Percentiles rank a stretch among this genome's conserved stretches.
phyloP scores from a whole-genome alignment of 2,797 vertebrate species.

The Rhyacichthys aspro region DNA sequence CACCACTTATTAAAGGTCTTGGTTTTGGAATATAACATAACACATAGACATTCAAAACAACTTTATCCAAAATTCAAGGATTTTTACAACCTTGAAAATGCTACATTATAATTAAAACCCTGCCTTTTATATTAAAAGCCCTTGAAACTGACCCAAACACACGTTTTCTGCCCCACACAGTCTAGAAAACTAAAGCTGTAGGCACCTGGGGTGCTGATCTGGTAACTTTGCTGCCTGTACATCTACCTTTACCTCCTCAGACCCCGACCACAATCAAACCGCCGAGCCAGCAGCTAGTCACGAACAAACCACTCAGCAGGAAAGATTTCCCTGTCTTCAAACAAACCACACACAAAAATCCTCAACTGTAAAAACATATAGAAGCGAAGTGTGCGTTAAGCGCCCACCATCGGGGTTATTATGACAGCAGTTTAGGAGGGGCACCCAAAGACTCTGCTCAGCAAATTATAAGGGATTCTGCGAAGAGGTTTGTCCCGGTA shows the following conservation, averaged over 20 bases:
- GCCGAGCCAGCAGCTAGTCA: slow-evolving; percentile 7
- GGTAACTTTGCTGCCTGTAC: slow-evolving; percentile 8
- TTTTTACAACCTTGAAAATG: no score
- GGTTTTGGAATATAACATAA: no score
- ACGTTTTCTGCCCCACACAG: background rate
- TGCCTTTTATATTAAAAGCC: no score
- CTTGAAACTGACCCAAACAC: no score
- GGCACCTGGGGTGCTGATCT: slow-evolving; percentile 33
- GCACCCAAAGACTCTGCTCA: slow-evolving; percentile 34
- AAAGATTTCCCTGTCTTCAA: slow-evolving; percentile 40
- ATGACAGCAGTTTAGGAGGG: slow-evolving; percentile 47
- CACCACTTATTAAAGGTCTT: no score
- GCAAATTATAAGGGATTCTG: slow-evolving; percentile 27
- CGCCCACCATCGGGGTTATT: slow-evolving; percentile 26
- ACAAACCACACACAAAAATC: slow-evolving; percentile 45
- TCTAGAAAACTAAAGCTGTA: slow-evolving; percentile 7
- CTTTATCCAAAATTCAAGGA: no score
- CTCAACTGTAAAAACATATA: slow-evolving; percentile 33
- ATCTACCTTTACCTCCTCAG: slow-evolving; percentile 13
- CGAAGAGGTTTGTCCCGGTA: slow-evolving; percentile 14
- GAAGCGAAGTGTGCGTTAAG: background rate
- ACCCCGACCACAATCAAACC: slow-evolving; percentile 25
- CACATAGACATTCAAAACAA: no score
- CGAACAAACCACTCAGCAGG: slow-evolving; percentile 8
- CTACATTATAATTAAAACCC: no score